Base-by-base conservation (phyloP, 1,140 invertebrate species). In the Cotesia typhae region DNA sequence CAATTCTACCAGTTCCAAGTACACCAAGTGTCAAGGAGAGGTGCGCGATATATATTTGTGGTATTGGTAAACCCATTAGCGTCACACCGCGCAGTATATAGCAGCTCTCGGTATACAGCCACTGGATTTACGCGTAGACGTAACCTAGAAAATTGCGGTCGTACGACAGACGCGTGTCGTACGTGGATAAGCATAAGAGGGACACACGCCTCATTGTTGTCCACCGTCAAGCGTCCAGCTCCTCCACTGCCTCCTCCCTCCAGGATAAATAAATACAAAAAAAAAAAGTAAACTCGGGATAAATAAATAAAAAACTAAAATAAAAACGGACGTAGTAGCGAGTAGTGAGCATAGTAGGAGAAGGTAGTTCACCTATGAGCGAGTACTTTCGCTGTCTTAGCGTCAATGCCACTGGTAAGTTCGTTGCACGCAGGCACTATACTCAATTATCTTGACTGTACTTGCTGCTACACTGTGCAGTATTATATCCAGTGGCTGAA, bases 91-190 rank as follows among this genome's bases (percentile, higher is more conserved):
- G 41, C 41, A 47, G 41, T 47, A 47, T 28, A 28, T 28, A 28
- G 28, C 41, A 7, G 10, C 41, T 47, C 41, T 47, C 41, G 5
- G 10, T 47, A 47, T 59, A 17, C 61, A 6, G 66, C 52, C 47
- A 71, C 74, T 51, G 74, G 71, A 60, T 82, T 82, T 83, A 80
- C 82, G 80, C 81, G 78, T 82, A 82, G 81, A 80, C 79, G 82
- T 84, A 85, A 85, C 82, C 82, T 84, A 83, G 80, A 83, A 83
- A 83, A 78, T 77, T 38, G 52, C 59, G 72, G 28, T 65, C 28
- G 68, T 66, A 38, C 73, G 71, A 71, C 74, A 71, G 77, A 77
- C 75, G 76, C 72, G 66, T 75, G 74, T 68, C 67, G 72, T 75
- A 78, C 63, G 65, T 61, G 28, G 7, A 36, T n/a, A 53, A 10